Percentiles rank a stretch among this genome's conserved stretches.
phyloP scores from a whole-genome alignment of 2,797 vertebrate genomes.

The Enteromius viviparus region DNA sequence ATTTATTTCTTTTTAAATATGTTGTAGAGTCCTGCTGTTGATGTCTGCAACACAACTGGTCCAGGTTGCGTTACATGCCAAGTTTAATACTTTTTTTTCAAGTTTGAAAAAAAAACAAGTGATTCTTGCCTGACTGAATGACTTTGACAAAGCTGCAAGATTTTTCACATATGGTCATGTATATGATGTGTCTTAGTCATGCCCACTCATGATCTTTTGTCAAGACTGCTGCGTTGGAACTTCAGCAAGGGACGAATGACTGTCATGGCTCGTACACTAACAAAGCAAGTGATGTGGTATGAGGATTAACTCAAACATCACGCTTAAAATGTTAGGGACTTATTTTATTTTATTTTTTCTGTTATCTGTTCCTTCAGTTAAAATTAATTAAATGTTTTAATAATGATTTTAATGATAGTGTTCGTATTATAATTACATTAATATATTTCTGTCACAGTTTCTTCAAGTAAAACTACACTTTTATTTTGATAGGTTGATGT shows the following conservation, averaged over 20 bases:
- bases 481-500: background rate
- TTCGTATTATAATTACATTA: background rate
- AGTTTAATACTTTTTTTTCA: background rate
- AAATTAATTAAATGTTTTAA: no score
- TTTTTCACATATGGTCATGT: constrained; percentile 13
- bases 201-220: constrained; percentile 38
- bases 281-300: constrained; percentile 27
- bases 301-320: constrained; percentile 33
- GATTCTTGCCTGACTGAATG: background rate
- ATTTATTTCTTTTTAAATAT: background rate
- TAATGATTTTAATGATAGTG: background rate
- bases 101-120: background rate
- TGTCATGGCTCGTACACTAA: constrained; percentile 10
- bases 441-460: background rate
- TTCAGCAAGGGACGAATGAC: constrained; percentile 44
- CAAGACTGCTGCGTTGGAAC: constrained; percentile 32
- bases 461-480: background rate
- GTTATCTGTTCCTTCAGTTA: no score
- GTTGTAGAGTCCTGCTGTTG: background rate
- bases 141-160: background rate
- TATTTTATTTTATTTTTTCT: no score
- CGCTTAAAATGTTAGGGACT: background rate
- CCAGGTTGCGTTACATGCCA: background rate
- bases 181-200: constrained; percentile 19
- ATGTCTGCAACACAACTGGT: background rate